Percentiles rank a stretch among this genome's conserved stretches.
These are phyloP conservation scores for Oryzias woworae DNA, from an alignment of 2,113 vertebrate genomes.

Conservation along the genomic window DNA sequence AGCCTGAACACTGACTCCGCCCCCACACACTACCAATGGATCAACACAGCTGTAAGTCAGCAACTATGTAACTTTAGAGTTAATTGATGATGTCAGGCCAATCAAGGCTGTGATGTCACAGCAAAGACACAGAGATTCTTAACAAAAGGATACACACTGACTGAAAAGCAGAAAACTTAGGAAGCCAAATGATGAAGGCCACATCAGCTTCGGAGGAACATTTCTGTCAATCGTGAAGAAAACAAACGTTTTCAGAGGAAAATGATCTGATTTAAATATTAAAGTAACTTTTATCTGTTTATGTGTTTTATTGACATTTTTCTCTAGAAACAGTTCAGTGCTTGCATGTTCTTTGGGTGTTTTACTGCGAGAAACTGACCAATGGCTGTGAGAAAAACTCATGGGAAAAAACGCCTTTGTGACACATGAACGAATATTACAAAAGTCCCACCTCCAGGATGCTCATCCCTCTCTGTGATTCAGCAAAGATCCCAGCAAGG, in stretches of 20 bases:
- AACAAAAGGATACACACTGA: too few species aligned
- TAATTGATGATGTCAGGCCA: constrained; percentile 47
- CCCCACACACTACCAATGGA: constrained; percentile 18
- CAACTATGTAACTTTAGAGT: constrained; percentile 37
- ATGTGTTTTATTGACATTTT: too few species aligned
- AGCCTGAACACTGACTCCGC: constrained; percentile 5
- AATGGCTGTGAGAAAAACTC: neutral
- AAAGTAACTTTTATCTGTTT: too few species aligned
- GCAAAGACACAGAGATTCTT: constrained; percentile 7
- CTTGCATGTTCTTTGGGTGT: too few species aligned
- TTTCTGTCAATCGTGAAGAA: too few species aligned
- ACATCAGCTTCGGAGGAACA: too few species aligned
- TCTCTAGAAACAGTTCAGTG: too few species aligned
- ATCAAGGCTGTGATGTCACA: constrained; percentile 47
- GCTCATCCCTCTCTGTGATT: constrained; percentile 84
- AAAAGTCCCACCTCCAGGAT: constrained; percentile 81
- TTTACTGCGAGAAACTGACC: neutral
- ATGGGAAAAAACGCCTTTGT: neutral
- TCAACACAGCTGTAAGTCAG: constrained; percentile 52
- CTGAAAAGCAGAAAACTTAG: neutral
- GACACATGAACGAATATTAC: neutral
- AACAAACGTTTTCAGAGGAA: too few species aligned
- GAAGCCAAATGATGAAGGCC: too few species aligned
- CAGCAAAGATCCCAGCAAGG: constrained; percentile 87
- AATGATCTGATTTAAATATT: too few species aligned